These are phyloP conservation scores for Hyles lineata DNA, from an alignment of 2,888 invertebrate species.

Conservation along the genomic window DNA sequence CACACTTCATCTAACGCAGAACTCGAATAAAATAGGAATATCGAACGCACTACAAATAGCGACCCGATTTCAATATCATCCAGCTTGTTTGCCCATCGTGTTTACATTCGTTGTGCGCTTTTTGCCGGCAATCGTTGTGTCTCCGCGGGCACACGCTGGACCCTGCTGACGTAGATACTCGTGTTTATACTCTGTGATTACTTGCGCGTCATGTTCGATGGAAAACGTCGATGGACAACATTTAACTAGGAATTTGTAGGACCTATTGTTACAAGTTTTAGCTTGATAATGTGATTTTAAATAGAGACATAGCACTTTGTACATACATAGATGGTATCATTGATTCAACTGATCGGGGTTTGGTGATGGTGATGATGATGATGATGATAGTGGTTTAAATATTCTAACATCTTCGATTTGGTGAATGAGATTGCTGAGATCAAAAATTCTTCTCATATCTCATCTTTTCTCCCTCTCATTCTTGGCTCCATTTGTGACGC, in stretches of 20 bases:
- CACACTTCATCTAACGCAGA: too few species aligned
- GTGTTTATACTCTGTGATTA: conserved; percentile 20
- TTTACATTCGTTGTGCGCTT: conserved; percentile 39
- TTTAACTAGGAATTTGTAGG: not conserved
- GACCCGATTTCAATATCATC: conserved; percentile 49
- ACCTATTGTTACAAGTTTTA: not conserved
- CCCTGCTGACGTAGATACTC: conserved; percentile 37
- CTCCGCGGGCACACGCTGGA: conserved; percentile 41
- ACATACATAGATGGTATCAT: not conserved
- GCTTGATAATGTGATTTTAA: not conserved
- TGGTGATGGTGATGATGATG: too few species aligned
- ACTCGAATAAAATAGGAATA: not conserved
- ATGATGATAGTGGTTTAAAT: too few species aligned
- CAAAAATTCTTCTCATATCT: too few species aligned
- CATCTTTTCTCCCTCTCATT: too few species aligned
- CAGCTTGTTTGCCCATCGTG: conserved; percentile 43
- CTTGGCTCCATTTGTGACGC: conserved; percentile 40
- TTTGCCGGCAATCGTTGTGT: conserved; percentile 39
- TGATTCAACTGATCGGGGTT: not conserved
- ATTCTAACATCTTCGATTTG: too few species aligned
- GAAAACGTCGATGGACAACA: not conserved
- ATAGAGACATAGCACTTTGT: too few species aligned
- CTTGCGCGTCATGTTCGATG: conserved; percentile 1
- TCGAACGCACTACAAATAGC: conserved; percentile 22
- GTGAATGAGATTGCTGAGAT: too few species aligned